A percentile compares a stretch with the other conserved stretches of the same genome.
Evolutionary conservation across 2,797 vertebrate genomes (phyloP).

Genomic region (Tenualosa thibaudeaui): DNA sequence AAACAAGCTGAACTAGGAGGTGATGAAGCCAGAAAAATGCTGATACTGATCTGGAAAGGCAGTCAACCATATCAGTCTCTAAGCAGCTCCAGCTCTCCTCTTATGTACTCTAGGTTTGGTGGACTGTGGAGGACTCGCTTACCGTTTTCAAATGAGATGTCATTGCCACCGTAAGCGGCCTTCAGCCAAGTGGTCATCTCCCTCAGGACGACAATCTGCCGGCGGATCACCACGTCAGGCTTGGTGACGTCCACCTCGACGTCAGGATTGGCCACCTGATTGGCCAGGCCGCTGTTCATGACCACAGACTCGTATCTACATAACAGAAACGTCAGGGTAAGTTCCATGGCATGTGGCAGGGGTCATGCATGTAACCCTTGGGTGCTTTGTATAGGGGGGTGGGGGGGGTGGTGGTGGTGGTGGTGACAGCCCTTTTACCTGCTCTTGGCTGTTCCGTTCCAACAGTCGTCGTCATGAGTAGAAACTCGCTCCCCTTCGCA

Average conservation of each 20-base stretch:
- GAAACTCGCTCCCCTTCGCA: conserved; percentile 86
- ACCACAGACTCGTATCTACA: conserved; percentile 89
- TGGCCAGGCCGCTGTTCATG: conserved; percentile 90
- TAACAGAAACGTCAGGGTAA: neutral
- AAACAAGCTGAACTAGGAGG: too few relatives aligned
- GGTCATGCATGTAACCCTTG: neutral
- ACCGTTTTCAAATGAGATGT: conserved; percentile 85
- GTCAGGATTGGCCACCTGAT: conserved; percentile 93
- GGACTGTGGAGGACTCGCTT: conserved; percentile 51
- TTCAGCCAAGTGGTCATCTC: conserved; percentile 93
- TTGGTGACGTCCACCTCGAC: conserved; percentile 94
- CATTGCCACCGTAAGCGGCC: conserved; percentile 88
- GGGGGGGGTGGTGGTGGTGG: too few relatives aligned
- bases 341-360: neutral
- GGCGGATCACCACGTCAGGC: conserved; percentile 87
- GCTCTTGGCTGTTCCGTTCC: conserved; percentile 95
- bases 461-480: conserved; percentile 89
- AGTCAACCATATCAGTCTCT: neutral
- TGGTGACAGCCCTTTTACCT: conserved; percentile 80
- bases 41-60: neutral
- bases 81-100: too few relatives aligned
- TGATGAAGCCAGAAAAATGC: neutral
- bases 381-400: neutral
- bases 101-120: neutral
- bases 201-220: conserved; percentile 87